phyloP scores from a whole-genome alignment of 2,888 invertebrate species.

The Lasioglossum morio region DNA sequence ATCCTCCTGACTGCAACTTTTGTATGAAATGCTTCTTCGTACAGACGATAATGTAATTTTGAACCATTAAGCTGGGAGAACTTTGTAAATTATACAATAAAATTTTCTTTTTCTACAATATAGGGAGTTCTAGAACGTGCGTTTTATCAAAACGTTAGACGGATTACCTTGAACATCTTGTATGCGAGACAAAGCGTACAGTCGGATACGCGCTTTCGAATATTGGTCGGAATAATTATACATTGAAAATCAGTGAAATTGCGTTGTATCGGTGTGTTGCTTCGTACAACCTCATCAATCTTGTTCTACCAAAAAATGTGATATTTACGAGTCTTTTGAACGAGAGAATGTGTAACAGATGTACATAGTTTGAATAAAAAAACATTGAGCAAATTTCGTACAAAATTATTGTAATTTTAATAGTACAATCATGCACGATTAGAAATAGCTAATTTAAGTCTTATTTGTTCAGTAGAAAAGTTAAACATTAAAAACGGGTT shows the following conservation, averaged over 20 bases:
- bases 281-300: background rate
- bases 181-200: slow-evolving; percentile 42
- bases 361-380: slow-evolving; percentile 1
- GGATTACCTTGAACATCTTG: background rate
- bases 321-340: background rate
- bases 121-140: background rate
- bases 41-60: background rate
- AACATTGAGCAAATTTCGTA: background rate
- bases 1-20: background rate
- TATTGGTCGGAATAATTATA: slow-evolving; percentile 3
- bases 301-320: background rate
- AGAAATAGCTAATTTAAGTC: background rate
- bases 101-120: background rate
- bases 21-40: no score
- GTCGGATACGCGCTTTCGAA: slow-evolving; percentile 56
- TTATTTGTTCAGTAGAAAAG: no score
- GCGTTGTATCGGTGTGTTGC: background rate
- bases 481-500: background rate
- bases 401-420: background rate
- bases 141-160: background rate
- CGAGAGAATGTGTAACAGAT: background rate
- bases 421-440: background rate
- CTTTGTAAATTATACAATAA: background rate
- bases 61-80: background rate
- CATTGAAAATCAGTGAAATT: slow-evolving; percentile 34